These are phyloP conservation scores for Neotragus moschatus DNA, from an alignment of 2,113 vertebrate genomes.

Conservation along the genomic window DNA sequence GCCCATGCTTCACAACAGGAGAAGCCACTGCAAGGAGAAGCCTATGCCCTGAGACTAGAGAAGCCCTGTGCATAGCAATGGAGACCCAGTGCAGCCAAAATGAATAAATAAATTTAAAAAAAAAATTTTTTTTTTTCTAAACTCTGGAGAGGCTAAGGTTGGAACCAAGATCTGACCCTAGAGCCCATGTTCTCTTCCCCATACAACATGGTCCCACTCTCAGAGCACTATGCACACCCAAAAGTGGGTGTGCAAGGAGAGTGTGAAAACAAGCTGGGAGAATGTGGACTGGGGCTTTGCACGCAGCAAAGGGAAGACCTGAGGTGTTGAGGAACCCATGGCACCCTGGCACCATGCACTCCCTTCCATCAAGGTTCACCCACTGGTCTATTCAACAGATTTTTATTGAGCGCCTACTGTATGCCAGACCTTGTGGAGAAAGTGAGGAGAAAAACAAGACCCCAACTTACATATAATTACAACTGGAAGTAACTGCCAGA, in stretches of 20 bases:
- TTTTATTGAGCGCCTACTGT: not conserved
- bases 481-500: not conserved
- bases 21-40: not conserved
- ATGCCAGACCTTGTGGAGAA: not conserved
- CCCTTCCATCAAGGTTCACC: not conserved
- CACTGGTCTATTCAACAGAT: not conserved
- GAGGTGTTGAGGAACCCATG: not conserved
- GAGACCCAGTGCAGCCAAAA: not conserved
- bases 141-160: not conserved
- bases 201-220: not conserved
- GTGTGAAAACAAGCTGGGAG: not conserved
- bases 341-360: accelerated
- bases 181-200: not conserved
- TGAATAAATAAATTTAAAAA: not conserved
- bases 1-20: not conserved
- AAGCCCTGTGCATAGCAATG: not conserved
- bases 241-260: not conserved
- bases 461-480: not conserved
- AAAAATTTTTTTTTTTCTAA: accelerated
- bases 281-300: not conserved
- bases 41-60: not conserved
- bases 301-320: not conserved
- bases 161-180: not conserved
- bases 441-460: not conserved
- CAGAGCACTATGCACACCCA: not conserved